Evolutionary conservation across 2,113 vertebrate genomes (phyloP).

Genomic region (Corythaixoides concolor): DNA sequence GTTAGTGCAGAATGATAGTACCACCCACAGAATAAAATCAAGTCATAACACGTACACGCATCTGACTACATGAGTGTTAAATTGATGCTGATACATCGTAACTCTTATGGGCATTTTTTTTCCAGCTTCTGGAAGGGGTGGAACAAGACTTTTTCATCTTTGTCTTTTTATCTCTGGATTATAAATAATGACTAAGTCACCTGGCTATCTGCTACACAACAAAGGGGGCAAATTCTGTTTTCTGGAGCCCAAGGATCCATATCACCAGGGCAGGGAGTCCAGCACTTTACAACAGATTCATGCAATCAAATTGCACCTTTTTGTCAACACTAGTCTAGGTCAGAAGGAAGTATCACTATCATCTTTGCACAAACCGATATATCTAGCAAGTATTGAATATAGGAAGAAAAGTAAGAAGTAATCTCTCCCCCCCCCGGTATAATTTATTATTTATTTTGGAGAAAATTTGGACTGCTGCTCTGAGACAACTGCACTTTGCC

Average conservation of each 20-base stretch:
- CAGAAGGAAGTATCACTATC: neutral
- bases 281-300: neutral
- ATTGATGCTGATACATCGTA: neutral
- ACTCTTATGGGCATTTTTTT: neutral
- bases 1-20: neutral
- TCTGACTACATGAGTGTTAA: neutral
- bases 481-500: constrained; percentile 38
- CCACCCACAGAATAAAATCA: neutral
- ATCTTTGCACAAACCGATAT: neutral
- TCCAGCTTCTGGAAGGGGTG: neutral
- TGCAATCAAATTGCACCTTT: neutral
- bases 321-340: neutral
- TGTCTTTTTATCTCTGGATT: neutral
- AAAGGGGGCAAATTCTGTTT: neutral
- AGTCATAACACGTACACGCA: neutral
- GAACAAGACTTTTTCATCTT: neutral
- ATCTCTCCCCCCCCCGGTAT: neutral
- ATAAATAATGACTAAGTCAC: neutral
- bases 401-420: neutral
- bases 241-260: neutral
- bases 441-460: constrained; percentile 41
- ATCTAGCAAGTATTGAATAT: neutral
- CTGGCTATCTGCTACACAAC: neutral
- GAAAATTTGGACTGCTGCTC: constrained; percentile 21
- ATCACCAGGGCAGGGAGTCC: neutral